Evolutionary conservation across 2,888 invertebrate genomes (phyloP).

Genomic region (Abscondita cerata): DNA sequence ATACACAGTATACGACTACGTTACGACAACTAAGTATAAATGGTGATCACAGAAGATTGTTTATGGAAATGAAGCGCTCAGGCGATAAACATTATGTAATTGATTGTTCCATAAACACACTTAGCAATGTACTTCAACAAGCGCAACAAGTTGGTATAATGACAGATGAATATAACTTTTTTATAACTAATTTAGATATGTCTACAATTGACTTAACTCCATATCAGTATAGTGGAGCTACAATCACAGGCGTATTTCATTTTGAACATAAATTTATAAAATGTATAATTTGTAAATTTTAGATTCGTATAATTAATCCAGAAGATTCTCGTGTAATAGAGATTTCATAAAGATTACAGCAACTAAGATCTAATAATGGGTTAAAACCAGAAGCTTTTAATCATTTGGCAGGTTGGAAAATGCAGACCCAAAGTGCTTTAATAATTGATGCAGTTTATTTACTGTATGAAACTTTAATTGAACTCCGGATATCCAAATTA

Average conservation of each 20-base stretch:
- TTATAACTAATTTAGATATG: slow-evolving; percentile 66
- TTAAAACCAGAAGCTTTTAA: slow-evolving; percentile 25
- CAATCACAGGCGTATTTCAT: slow-evolving; percentile 66
- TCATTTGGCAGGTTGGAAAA: slow-evolving; percentile 39
- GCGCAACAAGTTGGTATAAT: slow-evolving; percentile 70
- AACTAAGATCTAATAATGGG: slow-evolving; percentile 8
- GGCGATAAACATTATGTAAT: slow-evolving; percentile 62
- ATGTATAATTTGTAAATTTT: no score
- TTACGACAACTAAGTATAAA: slow-evolving; percentile 56
- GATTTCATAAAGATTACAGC: slow-evolving; percentile 13
- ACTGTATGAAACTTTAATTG: slow-evolving; percentile 78
- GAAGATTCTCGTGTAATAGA: slow-evolving; percentile 44
- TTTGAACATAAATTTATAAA: no score
- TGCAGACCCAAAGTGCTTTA: slow-evolving; percentile 77
- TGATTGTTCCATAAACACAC: slow-evolving; percentile 61
- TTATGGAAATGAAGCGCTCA: slow-evolving; percentile 43
- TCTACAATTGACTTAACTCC: slow-evolving; percentile 65
- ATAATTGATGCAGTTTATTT: slow-evolving; percentile 87
- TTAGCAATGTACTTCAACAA: slow-evolving; percentile 61
- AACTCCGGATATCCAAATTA: slow-evolving; percentile 54
- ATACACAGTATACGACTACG: slow-evolving; percentile 55
- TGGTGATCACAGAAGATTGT: slow-evolving; percentile 63
- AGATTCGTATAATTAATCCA: slow-evolving; percentile 69
- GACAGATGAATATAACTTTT: slow-evolving; percentile 63
- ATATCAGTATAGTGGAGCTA: slow-evolving; percentile 65